Evolutionary conservation across 2,797 vertebrate genomes (phyloP).

Genomic region (Eulemur mongoz): DNA sequence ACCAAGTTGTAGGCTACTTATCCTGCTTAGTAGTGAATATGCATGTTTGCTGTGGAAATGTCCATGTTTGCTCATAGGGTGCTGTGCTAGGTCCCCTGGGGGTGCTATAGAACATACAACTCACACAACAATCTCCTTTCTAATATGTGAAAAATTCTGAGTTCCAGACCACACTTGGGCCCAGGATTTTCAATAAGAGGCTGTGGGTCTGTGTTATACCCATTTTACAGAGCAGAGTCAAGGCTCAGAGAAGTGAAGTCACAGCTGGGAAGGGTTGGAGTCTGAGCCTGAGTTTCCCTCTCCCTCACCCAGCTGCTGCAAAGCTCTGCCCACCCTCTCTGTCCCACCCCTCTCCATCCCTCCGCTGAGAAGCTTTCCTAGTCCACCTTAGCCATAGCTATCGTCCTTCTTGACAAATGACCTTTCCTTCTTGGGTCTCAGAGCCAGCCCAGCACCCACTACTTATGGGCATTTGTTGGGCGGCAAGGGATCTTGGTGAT

Average conservation of each 20-base stretch:
- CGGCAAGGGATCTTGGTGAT: background rate
- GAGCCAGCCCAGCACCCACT: background rate
- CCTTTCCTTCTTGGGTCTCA: background rate
- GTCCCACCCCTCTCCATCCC: background rate
- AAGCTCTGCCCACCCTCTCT: background rate
- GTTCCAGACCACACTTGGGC: background rate
- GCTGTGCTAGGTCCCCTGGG: background rate
- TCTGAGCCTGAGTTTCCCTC: background rate
- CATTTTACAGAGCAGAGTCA: background rate
- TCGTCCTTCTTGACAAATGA: background rate
- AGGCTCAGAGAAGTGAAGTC: background rate
- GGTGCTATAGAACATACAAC: background rate
- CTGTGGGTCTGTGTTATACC: background rate
- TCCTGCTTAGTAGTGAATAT: background rate
- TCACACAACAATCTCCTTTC: background rate
- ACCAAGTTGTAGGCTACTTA: too few species aligned
- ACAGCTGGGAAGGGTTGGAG: background rate
- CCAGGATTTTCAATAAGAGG: background rate
- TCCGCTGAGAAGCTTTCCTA: background rate
- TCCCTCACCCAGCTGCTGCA: accelerated
- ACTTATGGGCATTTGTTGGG: background rate
- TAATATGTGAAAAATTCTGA: background rate
- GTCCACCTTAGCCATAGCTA: background rate
- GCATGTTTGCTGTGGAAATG: background rate
- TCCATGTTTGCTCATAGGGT: background rate